Evolutionary conservation across 2,797 vertebrate species (phyloP).

Genomic region (Pyrocephalus nanus): DNA sequence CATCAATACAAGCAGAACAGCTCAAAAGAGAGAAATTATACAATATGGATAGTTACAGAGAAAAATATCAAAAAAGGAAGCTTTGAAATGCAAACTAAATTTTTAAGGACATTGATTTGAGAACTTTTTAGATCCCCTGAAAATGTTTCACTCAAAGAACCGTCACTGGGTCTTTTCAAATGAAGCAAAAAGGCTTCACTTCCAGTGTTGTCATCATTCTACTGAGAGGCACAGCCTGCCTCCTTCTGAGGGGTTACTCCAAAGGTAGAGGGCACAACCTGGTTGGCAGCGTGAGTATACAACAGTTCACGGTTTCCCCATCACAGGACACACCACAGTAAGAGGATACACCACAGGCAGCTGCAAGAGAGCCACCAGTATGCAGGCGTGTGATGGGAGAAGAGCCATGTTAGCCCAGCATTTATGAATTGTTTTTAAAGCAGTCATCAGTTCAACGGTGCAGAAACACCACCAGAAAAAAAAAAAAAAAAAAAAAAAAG

Average conservation of each 20-base stretch:
- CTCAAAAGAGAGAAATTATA: neutral
- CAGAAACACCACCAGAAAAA: neutral
- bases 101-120: neutral
- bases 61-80: neutral
- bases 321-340: neutral
- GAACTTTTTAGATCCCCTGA: neutral
- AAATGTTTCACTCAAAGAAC: neutral
- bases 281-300: accelerated
- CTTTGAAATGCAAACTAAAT: neutral
- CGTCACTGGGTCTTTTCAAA: neutral
- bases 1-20: neutral
- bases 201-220: neutral
- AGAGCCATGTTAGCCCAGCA: neutral
- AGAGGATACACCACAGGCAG: neutral
- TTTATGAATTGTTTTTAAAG: neutral
- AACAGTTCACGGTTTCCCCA: neutral
- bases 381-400: neutral
- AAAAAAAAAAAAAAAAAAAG: neutral
- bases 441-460: neutral
- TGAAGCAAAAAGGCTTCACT: neutral
- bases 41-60: neutral
- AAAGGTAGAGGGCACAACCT: neutral
- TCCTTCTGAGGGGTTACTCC: neutral
- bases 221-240: neutral
- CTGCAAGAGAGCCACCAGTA: neutral